Evolutionary conservation across 1,140 invertebrate species (phyloP).

Genomic region (Drosophila watanabei): DNA sequence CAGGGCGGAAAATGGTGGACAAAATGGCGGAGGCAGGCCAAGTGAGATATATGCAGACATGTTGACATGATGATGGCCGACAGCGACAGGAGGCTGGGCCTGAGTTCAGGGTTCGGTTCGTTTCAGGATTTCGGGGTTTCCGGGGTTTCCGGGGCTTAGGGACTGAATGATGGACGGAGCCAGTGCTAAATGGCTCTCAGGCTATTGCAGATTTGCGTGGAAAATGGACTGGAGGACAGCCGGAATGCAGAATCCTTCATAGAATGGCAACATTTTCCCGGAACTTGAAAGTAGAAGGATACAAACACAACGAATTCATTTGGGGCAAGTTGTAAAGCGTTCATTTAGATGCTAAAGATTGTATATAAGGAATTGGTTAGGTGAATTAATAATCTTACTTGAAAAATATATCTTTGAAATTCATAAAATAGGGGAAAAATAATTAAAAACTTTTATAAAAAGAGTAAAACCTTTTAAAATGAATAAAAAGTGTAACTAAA

Average conservation of each 20-base stretch:
- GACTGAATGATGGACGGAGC: constrained; percentile 15
- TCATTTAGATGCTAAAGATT: too few relatives aligned
- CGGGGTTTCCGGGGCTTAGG: too few relatives aligned
- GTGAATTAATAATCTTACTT: too few relatives aligned
- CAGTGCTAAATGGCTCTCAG: constrained; percentile 33
- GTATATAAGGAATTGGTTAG: too few relatives aligned
- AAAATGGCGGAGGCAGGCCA: constrained; percentile 6
- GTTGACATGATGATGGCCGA: constrained; percentile 49
- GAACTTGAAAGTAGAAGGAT: neutral
- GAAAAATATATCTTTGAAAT: too few relatives aligned
- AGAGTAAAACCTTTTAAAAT: too few relatives aligned
- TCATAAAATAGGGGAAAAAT: too few relatives aligned
- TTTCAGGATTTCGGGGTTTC: neutral
- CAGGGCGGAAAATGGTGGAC: constrained; percentile 3
- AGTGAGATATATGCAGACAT: constrained; percentile 52
- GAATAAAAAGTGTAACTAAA: too few relatives aligned
- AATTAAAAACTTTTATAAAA: too few relatives aligned
- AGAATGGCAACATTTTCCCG: neutral
- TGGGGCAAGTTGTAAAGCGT: neutral
- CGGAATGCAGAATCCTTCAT: neutral
- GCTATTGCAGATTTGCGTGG: constrained; percentile 14
- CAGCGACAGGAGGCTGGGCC: neutral
- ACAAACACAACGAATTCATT: neutral
- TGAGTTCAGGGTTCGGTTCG: neutral
- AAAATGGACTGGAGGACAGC: neutral